Percentiles rank a stretch among this genome's conserved stretches.
Conservation (phyloP, 1,140 invertebrate species). For the Pseudachorutes palmiensis region DNA sequence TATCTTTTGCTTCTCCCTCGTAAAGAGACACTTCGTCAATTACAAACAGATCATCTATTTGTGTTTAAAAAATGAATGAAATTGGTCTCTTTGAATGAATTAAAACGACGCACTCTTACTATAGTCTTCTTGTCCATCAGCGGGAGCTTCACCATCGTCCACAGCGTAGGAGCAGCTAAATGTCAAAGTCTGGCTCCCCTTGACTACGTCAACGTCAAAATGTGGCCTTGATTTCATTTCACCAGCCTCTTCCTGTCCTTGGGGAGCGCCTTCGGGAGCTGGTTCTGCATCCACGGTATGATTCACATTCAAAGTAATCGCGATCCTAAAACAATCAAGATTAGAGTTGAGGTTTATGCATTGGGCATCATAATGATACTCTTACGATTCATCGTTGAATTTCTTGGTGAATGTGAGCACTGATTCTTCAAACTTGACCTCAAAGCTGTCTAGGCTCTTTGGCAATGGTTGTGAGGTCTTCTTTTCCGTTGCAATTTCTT, state of each 20-base stretch:
- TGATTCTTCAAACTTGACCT: constrained; percentile 62
- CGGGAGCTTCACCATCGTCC: constrained; percentile 52
- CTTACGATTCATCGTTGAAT: constrained; percentile 65
- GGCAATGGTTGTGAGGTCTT: constrained; percentile 70
- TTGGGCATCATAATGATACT: no score
- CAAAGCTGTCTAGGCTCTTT: constrained; percentile 67
- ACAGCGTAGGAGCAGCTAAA: constrained; percentile 66
- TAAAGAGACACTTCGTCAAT: constrained; percentile 80
- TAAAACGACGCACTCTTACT: constrained; percentile 48
- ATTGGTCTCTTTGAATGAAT: background rate
- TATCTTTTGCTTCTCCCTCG: constrained; percentile 72
- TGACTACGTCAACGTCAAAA: constrained; percentile 72
- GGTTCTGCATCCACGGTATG: constrained; percentile 74
- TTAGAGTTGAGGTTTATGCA: no score
- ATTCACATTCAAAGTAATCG: constrained; percentile 75
- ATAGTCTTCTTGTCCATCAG: constrained; percentile 58
- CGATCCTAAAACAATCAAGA: constrained; percentile 52
- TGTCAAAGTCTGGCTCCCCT: constrained; percentile 63
- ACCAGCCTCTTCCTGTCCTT: constrained; percentile 48
- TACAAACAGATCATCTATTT: constrained; percentile 53
- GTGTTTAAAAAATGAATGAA: background rate
- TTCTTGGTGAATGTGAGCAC: constrained; percentile 68
- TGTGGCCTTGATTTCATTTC: constrained; percentile 80
- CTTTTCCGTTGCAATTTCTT: constrained; percentile 79
- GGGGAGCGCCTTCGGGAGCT: constrained; percentile 54